Percentiles rank a stretch among this genome's conserved stretches.
phyloP scores from a whole-genome alignment of 37 sponge, comb jelly and placozoan genomes.

The Hexactinellida sp. region DNA sequence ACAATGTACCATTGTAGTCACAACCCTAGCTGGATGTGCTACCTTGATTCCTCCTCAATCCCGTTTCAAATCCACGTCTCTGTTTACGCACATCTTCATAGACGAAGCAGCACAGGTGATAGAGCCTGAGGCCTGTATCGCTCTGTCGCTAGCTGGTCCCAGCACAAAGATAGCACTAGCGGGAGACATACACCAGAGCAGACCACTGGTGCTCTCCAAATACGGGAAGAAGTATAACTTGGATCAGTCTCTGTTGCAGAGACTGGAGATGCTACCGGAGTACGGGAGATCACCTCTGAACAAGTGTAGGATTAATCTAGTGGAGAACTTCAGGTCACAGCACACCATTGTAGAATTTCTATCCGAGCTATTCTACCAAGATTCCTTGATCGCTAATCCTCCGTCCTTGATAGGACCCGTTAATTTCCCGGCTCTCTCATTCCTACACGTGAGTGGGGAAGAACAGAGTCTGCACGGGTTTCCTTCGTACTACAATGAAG shows the following conservation, averaged over 20 bases:
- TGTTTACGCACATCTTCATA: background rate
- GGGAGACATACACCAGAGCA: background rate
- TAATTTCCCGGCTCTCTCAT: background rate
- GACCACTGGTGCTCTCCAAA: background rate
- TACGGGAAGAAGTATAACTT: background rate
- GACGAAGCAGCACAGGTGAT: constrained; percentile 15
- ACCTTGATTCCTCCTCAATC: background rate
- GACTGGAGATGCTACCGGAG: background rate
- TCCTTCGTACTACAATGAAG: background rate
- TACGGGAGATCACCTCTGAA: background rate
- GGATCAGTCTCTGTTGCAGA: background rate
- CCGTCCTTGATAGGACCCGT: background rate
- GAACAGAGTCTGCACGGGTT: background rate
- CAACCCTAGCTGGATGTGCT: background rate
- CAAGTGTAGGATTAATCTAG: background rate
- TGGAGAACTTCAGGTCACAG: background rate
- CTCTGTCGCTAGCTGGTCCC: background rate
- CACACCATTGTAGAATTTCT: background rate
- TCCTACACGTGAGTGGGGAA: background rate
- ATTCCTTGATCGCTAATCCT: background rate
- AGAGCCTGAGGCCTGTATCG: background rate
- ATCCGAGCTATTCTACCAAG: background rate
- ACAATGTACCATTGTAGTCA: background rate
- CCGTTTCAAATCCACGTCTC: background rate
- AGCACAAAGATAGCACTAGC: background rate